phyloP scores from a whole-genome alignment of 2,113 vertebrate species.

The Lynx canadensis region DNA sequence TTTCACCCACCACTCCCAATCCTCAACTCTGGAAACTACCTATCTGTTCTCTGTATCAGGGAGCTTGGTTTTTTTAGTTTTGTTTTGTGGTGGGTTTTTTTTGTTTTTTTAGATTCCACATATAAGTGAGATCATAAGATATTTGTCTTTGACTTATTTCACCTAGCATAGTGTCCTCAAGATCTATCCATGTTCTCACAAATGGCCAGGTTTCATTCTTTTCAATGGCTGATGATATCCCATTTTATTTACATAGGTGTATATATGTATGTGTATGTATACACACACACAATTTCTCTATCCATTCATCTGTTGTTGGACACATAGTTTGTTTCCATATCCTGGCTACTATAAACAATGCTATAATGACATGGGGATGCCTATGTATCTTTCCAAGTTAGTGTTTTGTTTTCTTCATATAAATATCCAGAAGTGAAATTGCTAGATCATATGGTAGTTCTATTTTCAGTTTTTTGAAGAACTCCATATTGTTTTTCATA shows the following conservation, averaged over 20 bases:
- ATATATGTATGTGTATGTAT: neutral
- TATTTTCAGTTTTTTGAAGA: neutral
- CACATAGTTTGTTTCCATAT: neutral
- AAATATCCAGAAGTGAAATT: neutral
- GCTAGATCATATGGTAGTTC: neutral
- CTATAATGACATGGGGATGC: neutral
- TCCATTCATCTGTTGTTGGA: neutral
- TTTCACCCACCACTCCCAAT: neutral
- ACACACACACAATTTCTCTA: neutral
- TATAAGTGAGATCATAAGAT: neutral
- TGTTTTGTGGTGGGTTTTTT: neutral
- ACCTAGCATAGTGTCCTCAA: neutral
- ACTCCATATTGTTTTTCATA: neutral
- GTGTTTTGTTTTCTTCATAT: neutral
- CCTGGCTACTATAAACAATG: neutral
- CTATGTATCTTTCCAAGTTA: neutral
- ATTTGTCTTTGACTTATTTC: neutral
- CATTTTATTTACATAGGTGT: neutral
- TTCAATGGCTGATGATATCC: neutral
- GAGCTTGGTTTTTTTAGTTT: neutral
- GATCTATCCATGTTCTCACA: neutral
- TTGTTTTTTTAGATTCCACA: neutral
- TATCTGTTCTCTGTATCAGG: neutral
- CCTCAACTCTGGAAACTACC: neutral
- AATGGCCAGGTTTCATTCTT: neutral